Base-by-base conservation (phyloP, 92 coral and sea anemone species). In the Epizoanthus fatuus region DNA sequence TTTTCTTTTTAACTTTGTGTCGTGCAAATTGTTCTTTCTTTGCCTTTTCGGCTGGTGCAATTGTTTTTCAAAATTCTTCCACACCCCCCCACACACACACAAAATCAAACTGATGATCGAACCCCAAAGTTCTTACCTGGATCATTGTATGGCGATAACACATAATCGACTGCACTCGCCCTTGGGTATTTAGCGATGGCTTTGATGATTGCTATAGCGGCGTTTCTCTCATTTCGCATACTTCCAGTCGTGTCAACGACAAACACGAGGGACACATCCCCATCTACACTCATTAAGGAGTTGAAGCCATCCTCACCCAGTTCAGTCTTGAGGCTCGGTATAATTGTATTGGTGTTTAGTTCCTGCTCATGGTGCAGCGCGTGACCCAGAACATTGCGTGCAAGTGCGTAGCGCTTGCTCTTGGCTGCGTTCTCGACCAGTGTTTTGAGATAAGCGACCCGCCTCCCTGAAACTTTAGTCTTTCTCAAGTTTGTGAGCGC, bases 141-240 rank as follows among this genome's bases (percentile, higher is more conserved):
- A 71, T 91, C 94, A 60, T 69, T 84, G 87, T 53, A 91, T 25
- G 91, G 94, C 32, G 94, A 71, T n/a, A 91, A 75, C 25, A 91
- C 84, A 40, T 77, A 91, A 40, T 91, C 65, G 35, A 29, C 35
- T 7, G 88, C 89, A 19, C 78, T 40, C 63, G 81, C 81, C 55
- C 94, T 67, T 10, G 74, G 60, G 79, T 82, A 74, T 6, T 60
- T 37, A 7, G 94, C 91, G 10, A 91, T 91, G 56, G 94, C 91
- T 20, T 78, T 77, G 5, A 76, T 82, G 57, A 91, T 91, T 15
- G 52, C 65, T 52, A 83, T 91, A 4, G 94, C 94, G n/a, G 87
- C 89, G 4, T 47, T 65, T 20, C 87, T 91, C 74, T 91, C 94
- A 19, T 87, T 62, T 0, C 52, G 40, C 94, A 91, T 91, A 49